A percentile compares a stretch with the other conserved stretches of the same genome.
Conservation (phyloP, 2,113 vertebrate species). For the Glaucomys volans region DNA sequence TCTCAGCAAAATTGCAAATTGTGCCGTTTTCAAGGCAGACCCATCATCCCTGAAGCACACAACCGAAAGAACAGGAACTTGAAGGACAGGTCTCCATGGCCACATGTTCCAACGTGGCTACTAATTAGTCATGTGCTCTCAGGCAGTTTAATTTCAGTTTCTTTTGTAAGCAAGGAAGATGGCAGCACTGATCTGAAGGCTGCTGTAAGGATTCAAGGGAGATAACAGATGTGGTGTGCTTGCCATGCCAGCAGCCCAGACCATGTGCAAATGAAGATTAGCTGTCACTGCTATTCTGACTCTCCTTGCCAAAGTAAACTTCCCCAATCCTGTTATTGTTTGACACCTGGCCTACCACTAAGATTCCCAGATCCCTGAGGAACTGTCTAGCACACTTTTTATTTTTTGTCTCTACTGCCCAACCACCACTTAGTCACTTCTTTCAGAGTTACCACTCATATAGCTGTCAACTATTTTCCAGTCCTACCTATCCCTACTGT, state of each 20-base stretch:
- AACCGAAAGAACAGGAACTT: not conserved
- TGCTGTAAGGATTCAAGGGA: not conserved
- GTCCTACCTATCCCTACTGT: rapidly evolving
- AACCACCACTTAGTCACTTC: not conserved
- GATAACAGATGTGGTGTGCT: not conserved
- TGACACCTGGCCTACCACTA: not conserved
- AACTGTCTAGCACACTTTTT: not conserved
- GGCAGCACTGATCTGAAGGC: not conserved
- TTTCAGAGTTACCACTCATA: not conserved
- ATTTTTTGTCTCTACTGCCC: not conserved
- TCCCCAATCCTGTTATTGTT: not conserved
- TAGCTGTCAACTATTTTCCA: not conserved
- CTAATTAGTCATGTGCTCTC: not conserved
- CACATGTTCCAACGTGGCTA: not conserved
- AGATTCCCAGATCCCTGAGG: not conserved
- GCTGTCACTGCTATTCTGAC: not conserved
- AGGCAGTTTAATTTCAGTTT: not conserved
- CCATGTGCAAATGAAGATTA: not conserved
- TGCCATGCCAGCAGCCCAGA: not conserved
- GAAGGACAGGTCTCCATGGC: not conserved
- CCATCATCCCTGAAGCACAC: not conserved
- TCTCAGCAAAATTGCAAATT: not conserved
- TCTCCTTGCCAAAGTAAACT: not conserved
- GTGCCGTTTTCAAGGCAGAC: not conserved
- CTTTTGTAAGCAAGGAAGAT: not conserved